phyloP scores from a whole-genome alignment of 2,888 invertebrate species.

The Griposia aprilina region DNA sequence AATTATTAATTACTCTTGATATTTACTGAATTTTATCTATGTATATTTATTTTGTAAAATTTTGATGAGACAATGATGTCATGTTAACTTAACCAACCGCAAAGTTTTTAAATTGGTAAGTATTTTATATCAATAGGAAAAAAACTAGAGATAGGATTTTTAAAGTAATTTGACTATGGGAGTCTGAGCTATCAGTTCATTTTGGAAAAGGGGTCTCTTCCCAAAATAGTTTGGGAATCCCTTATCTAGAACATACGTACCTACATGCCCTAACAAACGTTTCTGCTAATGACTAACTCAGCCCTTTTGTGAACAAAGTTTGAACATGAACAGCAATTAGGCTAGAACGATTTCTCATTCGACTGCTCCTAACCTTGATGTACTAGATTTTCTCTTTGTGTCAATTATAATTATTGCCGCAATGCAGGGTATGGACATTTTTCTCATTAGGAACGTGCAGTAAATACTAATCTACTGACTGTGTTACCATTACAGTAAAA shows the following conservation, averaged over 20 bases:
- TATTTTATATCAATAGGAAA: too few relatives aligned
- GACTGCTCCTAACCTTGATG: slow-evolving; percentile 29
- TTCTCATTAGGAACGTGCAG: not conserved
- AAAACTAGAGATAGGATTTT: too few relatives aligned
- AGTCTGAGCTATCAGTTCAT: too few relatives aligned
- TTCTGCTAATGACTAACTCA: slow-evolving; percentile 33
- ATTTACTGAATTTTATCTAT: too few relatives aligned
- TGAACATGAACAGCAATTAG: slow-evolving; percentile 39
- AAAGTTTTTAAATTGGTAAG: too few relatives aligned
- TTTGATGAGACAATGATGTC: too few relatives aligned
- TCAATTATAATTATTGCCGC: slow-evolving; percentile 14
- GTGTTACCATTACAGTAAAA: not conserved
- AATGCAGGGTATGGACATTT: not conserved
- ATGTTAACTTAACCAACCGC: too few relatives aligned
- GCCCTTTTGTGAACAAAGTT: slow-evolving; percentile 34
- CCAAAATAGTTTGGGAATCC: too few relatives aligned
- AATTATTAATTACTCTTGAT: too few relatives aligned
- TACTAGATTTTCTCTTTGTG: slow-evolving; percentile 31
- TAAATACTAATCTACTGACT: not conserved
- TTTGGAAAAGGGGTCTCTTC: too few relatives aligned
- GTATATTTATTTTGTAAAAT: too few relatives aligned
- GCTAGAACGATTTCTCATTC: slow-evolving; percentile 48
- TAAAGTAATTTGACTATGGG: too few relatives aligned
- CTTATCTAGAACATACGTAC: not conserved
- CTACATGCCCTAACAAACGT: not conserved